Conservation (phyloP, 2,888 invertebrate genomes). For the Eristalinus sepulchralis region DNA sequence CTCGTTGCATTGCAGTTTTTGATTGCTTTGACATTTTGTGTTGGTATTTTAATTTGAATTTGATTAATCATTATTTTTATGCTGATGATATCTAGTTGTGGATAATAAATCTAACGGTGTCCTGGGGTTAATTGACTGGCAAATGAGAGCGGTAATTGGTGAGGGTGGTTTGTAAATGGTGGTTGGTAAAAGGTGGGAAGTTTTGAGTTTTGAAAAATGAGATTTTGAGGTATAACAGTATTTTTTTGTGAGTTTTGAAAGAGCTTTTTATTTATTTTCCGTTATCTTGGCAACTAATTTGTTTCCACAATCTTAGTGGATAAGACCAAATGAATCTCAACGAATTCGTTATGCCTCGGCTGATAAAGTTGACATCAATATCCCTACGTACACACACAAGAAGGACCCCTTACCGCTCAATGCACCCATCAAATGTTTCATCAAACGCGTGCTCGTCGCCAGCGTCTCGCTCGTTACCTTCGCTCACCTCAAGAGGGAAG, state of each 20-base stretch:
- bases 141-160: background rate
- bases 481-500: slow-evolving; percentile 24
- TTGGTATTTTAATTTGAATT: slow-evolving; percentile 62
- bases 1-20: background rate
- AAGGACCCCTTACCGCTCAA: background rate
- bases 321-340: too few species aligned
- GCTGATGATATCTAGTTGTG: slow-evolving; percentile 17
- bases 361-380: too few species aligned
- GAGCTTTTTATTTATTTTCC: too few species aligned
- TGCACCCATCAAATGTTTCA: slow-evolving; percentile 9
- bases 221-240: background rate
- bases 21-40: slow-evolving; percentile 23
- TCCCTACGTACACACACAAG: too few species aligned
- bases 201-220: background rate
- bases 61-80: slow-evolving; percentile 53
- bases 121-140: background rate
- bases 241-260: too few species aligned
- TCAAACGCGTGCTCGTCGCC: slow-evolving; percentile 63
- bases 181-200: background rate
- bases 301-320: too few species aligned
- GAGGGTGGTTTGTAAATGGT: background rate
- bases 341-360: too few species aligned
- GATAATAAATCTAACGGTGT: slow-evolving; percentile 20
- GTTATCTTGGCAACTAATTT: too few species aligned
- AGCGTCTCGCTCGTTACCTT: slow-evolving; percentile 20